These are phyloP conservation scores for Trematomus loennbergii DNA, from an alignment of 2,113 vertebrate genomes.

Conservation along the genomic window DNA sequence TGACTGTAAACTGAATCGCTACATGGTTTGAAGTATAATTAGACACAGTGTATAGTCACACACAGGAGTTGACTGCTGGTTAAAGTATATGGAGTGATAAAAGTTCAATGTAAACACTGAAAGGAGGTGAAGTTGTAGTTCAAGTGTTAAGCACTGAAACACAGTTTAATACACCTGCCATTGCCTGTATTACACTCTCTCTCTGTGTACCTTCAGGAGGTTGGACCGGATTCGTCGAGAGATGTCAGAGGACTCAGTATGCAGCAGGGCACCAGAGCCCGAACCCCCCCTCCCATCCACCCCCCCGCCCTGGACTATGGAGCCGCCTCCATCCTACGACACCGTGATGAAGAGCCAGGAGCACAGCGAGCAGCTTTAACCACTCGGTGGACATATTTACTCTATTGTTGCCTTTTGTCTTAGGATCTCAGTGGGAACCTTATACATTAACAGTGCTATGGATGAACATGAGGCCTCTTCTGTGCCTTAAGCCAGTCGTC, in stretches of 20 bases:
- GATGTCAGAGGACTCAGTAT: slow-evolving; percentile 77
- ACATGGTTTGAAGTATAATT: neutral
- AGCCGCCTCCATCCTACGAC: slow-evolving; percentile 86
- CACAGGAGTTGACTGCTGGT: neutral
- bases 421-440: neutral
- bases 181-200: neutral
- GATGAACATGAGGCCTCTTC: neutral
- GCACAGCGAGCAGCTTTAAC: slow-evolving; percentile 60
- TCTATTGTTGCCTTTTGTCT: slow-evolving; percentile 44
- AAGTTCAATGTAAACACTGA: neutral
- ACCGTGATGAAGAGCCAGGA: slow-evolving; percentile 85
- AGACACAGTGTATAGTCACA: neutral
- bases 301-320: slow-evolving; percentile 83
- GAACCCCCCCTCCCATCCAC: slow-evolving; percentile 74
- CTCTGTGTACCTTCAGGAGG: slow-evolving; percentile 70
- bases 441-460: slow-evolving; percentile 7
- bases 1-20: neutral
- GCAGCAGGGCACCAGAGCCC: slow-evolving; percentile 37
- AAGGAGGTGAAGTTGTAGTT: neutral
- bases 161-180: neutral
- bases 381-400: neutral
- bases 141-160: neutral
- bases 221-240: slow-evolving; percentile 85
- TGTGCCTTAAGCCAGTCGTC: slow-evolving; percentile 44
- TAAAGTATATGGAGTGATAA: neutral